Conservation (phyloP, 2,888 invertebrate species). For the Folsomia candida region DNA sequence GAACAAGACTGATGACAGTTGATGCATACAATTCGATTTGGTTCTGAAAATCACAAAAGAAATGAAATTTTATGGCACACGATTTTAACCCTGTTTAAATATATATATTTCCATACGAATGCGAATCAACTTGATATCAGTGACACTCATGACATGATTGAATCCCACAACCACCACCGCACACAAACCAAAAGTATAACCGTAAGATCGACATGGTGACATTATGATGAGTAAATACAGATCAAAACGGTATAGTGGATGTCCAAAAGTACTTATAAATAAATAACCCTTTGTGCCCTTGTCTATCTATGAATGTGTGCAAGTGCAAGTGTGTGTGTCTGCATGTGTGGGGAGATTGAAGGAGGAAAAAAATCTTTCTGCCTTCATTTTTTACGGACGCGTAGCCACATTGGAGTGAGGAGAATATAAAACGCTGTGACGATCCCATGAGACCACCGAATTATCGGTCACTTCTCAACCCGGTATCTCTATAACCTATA, state of each 20-base stretch:
- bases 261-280: not conserved
- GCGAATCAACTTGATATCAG: constrained; percentile 6
- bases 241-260: too few relatives aligned
- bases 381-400: not conserved
- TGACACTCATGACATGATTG: constrained; percentile 3
- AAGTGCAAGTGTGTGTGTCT: too few relatives aligned
- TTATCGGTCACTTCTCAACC: constrained; percentile 14
- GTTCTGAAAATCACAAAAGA: constrained; percentile 27
- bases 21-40: constrained; percentile 36
- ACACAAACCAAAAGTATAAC: constrained; percentile 3
- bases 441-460: constrained; percentile 10
- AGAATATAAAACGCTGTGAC: constrained; percentile 1
- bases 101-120: constrained; percentile 15
- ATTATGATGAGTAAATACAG: not conserved
- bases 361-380: not conserved
- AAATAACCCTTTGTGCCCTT: not conserved
- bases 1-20: constrained; percentile 80
- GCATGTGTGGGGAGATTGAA: too few relatives aligned
- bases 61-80: constrained; percentile 11
- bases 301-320: too few relatives aligned
- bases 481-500: constrained; percentile 1
- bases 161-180: too few relatives aligned
- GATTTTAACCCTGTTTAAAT: not conserved
- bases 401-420: too few relatives aligned
- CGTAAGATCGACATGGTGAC: not conserved